These are phyloP conservation scores for Thamnophis sirtalis DNA, from an alignment of 2,113 vertebrate genomes.

Conservation along the genomic window DNA sequence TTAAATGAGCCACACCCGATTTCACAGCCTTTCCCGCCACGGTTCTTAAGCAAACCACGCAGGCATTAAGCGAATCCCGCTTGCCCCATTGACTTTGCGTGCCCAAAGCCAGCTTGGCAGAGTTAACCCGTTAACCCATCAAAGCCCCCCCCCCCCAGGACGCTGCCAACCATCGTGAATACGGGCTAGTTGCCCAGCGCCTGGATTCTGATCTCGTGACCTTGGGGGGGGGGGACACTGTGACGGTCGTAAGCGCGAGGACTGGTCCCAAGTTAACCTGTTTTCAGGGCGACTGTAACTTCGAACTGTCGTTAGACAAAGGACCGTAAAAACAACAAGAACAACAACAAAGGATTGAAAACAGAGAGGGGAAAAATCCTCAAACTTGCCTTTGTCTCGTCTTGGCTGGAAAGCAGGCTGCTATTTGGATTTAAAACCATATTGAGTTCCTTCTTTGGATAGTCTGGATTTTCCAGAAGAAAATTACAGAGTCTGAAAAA, in stretches of 20 bases:
- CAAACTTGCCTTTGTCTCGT: constrained; percentile 77
- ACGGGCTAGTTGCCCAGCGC: too few species aligned
- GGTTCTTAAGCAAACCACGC: not conserved
- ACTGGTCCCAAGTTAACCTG: not conserved
- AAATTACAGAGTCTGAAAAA: constrained; percentile 89
- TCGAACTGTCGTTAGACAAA: not conserved
- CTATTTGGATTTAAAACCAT: constrained; percentile 80
- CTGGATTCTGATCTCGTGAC: not conserved
- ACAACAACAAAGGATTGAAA: too few species aligned
- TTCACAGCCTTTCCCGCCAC: not conserved
- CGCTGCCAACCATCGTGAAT: not conserved
- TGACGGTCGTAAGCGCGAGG: not conserved
- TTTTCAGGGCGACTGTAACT: not conserved
- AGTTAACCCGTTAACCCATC: too few species aligned
- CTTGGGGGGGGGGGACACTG: not conserved
- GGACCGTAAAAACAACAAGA: too few species aligned
- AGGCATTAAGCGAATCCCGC: not conserved
- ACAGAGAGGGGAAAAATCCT: not conserved
- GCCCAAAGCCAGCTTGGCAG: not conserved
- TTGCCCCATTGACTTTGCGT: too few species aligned
- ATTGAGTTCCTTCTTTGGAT: constrained; percentile 81
- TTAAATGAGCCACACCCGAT: not conserved
- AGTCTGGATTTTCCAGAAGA: constrained; percentile 91
- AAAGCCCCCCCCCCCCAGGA: accelerated
- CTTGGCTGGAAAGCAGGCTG: constrained; percentile 87